These are phyloP conservation scores for Amyelois transitella DNA, from an alignment of 1,140 invertebrate genomes.

Conservation along the genomic window DNA sequence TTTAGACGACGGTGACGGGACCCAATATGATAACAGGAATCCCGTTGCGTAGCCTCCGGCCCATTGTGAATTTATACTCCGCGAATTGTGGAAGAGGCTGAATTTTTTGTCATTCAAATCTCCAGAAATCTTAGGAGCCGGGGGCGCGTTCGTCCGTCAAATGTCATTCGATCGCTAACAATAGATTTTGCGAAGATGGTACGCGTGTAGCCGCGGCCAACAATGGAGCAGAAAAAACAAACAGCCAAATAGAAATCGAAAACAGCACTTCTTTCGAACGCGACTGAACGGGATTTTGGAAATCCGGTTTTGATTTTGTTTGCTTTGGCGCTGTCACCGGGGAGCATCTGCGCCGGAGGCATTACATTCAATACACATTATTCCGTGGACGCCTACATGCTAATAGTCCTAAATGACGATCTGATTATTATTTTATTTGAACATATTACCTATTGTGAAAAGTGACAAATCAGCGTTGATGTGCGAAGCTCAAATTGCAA, in stretches of 20 bases:
- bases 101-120: conserved; percentile 13
- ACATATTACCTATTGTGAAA: too few relatives aligned
- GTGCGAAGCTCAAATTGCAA: too few relatives aligned
- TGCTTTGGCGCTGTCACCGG: conserved; percentile 33
- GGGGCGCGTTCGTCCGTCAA: conserved; percentile 50
- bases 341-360: conserved; percentile 14
- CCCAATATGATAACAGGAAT: conserved; percentile 68
- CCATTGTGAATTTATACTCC: conserved; percentile 21
- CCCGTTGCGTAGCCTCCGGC: conserved; percentile 61
- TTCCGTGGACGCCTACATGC: background rate
- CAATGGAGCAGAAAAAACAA: conserved; percentile 70
- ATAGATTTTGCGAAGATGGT: conserved; percentile 69
- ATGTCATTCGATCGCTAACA: conserved; percentile 59
- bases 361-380: background rate
- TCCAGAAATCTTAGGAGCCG: conserved; percentile 23
- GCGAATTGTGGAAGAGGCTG: conserved; percentile 7
- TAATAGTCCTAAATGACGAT: background rate
- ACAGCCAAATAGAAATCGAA: conserved; percentile 73
- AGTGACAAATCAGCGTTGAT: too few relatives aligned
- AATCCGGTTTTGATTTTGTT: conserved; percentile 69
- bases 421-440: background rate
- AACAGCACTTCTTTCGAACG: conserved; percentile 64
- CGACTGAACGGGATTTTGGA: conserved; percentile 70
- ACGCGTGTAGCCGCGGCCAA: conserved; percentile 56
- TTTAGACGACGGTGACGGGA: conserved; percentile 54